phyloP scores from a whole-genome alignment of 1,140 invertebrate species.

The Brachystomella parvula region DNA sequence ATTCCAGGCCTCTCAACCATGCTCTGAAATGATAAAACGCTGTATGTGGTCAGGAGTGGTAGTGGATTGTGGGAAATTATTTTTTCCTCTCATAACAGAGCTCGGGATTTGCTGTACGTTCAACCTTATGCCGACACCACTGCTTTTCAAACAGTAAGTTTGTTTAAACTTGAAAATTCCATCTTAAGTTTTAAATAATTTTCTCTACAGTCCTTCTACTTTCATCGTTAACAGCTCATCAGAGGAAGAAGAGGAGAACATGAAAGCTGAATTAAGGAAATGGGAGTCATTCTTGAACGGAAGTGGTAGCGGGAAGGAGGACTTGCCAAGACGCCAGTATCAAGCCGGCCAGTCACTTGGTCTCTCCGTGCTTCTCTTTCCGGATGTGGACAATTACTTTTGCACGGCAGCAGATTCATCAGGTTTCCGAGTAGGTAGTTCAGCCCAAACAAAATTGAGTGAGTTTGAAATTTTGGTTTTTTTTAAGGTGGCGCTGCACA shows the following conservation, averaged over 20 bases:
- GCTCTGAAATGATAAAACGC: conserved; percentile 10
- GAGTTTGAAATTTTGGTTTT: neutral
- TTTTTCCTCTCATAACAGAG: neutral
- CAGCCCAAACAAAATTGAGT: neutral
- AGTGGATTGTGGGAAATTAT: neutral
- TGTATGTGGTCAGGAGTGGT: conserved; percentile 3
- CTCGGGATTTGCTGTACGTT: conserved; percentile 4
- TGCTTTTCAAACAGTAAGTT: conserved; percentile 9
- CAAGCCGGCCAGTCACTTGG: conserved; percentile 20
- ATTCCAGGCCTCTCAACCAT: conserved; percentile 11
- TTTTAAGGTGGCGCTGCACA: neutral
- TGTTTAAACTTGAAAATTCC: neutral
- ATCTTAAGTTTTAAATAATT: neutral
- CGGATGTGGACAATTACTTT: conserved; percentile 24
- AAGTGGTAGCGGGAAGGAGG: neutral
- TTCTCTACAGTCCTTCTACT: neutral
- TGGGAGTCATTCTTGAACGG: neutral
- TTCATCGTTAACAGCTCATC: conserved; percentile 2
- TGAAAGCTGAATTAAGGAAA: conserved; percentile 6
- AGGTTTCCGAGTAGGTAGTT: conserved; percentile 11
- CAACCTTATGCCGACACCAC: neutral
- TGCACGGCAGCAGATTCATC: conserved; percentile 25
- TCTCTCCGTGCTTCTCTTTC: conserved; percentile 18
- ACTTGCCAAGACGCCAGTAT: conserved; percentile 17
- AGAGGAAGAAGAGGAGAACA: conserved; percentile 14